Conservation (phyloP, 2,888 invertebrate genomes). For the Lordiphosa andalusiaca region DNA sequence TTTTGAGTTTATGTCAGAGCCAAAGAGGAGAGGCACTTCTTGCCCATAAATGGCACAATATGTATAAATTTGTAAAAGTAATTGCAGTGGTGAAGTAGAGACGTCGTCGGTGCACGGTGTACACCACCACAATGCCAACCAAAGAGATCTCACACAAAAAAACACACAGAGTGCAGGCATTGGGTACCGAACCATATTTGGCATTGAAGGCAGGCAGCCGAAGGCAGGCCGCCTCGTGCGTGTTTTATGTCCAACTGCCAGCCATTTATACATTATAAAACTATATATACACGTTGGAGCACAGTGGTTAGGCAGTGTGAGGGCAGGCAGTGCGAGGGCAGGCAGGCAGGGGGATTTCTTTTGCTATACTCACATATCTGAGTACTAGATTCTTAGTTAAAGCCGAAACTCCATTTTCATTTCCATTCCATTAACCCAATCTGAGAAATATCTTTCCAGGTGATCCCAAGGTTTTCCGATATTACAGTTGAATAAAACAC, state of each 20-base stretch:
- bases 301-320: constrained; percentile 22
- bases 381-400: no score
- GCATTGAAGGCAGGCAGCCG: constrained; percentile 18
- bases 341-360: no score
- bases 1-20: constrained; percentile 61
- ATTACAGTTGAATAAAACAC: no score
- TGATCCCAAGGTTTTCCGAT: no score
- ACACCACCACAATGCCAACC: constrained; percentile 59
- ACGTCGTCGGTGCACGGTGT: constrained; percentile 17
- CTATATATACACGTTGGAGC: constrained; percentile 53
- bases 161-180: constrained; percentile 14
- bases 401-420: no score
- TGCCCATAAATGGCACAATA: constrained; percentile 74
- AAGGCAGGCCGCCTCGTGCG: constrained; percentile 50
- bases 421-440: no score
- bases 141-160: constrained; percentile 30
- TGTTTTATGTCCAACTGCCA: constrained; percentile 74
- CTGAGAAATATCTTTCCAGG: no score
- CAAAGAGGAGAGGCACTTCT: constrained; percentile 51
- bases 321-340: no score
- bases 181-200: constrained; percentile 54
- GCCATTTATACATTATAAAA: constrained; percentile 74
- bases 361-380: no score
- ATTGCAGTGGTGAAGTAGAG: constrained; percentile 58
- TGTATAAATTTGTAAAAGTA: constrained; percentile 80